Evolutionary conservation across 2,113 vertebrate species (phyloP).

Genomic region (Lanius ludovicianus): DNA sequence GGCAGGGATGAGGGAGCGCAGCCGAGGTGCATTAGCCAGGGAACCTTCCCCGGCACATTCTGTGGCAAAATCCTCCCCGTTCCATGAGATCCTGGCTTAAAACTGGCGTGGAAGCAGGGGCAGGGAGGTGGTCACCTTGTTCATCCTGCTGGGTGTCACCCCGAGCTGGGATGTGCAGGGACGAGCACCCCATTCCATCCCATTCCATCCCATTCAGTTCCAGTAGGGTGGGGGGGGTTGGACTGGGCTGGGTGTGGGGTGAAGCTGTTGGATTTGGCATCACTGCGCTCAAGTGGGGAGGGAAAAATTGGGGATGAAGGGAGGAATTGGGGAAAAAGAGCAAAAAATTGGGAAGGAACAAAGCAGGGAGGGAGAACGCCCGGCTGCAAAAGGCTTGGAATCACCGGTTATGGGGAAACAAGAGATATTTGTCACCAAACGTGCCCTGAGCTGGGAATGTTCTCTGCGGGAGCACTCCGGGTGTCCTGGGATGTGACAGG

Average conservation of each 20-base stretch:
- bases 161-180: accelerated
- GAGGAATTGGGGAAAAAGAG: not conserved
- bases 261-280: accelerated
- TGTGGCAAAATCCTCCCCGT: not conserved
- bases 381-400: accelerated
- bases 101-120: accelerated
- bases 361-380: not conserved
- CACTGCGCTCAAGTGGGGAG: accelerated
- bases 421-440: accelerated
- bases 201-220: accelerated
- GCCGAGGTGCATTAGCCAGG: not conserved
- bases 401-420: accelerated
- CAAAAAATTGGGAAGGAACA: not conserved
- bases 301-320: not conserved
- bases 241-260: accelerated
- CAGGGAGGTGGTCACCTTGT: accelerated
- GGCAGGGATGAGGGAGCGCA: not conserved
- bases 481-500: too few relatives aligned
- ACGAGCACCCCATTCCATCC: not conserved
- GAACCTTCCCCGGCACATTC: not conserved
- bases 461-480: not conserved
- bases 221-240: accelerated
- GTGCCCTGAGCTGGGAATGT: accelerated
- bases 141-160: accelerated
- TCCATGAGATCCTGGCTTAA: accelerated